Percentiles rank a stretch among this genome's conserved stretches.
phyloP scores from a whole-genome alignment of 2,888 invertebrate species.

The Muschampia plurimacula region DNA sequence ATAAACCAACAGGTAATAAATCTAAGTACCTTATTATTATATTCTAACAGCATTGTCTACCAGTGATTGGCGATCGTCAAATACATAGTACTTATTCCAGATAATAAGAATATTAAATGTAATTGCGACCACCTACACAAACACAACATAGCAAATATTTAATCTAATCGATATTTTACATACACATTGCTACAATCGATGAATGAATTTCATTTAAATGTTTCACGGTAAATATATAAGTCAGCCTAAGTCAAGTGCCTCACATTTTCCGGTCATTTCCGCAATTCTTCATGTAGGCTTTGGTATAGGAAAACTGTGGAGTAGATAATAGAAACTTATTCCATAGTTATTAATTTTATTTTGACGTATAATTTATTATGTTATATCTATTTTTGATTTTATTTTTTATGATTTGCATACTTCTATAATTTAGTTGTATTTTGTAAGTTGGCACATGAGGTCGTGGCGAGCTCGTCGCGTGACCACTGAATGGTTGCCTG shows the following conservation, averaged over 20 bases:
- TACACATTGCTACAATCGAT: not conserved
- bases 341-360: too few relatives aligned
- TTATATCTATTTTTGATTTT: too few relatives aligned
- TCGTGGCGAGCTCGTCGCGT: conserved; percentile 62
- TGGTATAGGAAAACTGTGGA: too few relatives aligned
- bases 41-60: not conserved
- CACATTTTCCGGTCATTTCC: too few relatives aligned
- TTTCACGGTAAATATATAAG: not conserved
- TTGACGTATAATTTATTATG: too few relatives aligned
- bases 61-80: not conserved
- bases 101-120: not conserved
- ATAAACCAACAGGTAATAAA: too few relatives aligned
- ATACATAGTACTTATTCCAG: not conserved
- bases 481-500: conserved; percentile 70
- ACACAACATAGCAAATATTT: not conserved
- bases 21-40: not conserved
- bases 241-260: too few relatives aligned
- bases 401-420: not conserved
- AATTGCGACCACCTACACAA: not conserved
- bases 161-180: not conserved
- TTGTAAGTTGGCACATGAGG: conserved; percentile 17
- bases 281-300: too few relatives aligned
- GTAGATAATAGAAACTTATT: too few relatives aligned
- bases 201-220: not conserved
- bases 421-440: not conserved